A percentile compares a stretch with the other conserved stretches of the same genome.
These are phyloP conservation scores for Menura novaehollandiae DNA, from an alignment of 2,113 vertebrate species.

Conservation along the genomic window DNA sequence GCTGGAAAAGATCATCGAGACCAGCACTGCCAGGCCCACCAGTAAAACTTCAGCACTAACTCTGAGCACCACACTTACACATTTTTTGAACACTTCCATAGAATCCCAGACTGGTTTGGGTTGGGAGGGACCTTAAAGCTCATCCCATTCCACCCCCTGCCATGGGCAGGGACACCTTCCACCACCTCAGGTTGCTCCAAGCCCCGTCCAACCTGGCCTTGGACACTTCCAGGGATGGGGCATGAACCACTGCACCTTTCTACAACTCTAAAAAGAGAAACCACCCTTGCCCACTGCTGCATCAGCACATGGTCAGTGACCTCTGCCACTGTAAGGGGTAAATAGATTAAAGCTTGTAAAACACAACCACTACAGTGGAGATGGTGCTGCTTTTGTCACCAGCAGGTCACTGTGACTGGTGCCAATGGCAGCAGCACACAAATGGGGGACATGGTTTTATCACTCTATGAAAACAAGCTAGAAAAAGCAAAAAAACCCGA, in stretches of 20 bases:
- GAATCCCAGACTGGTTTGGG: background rate
- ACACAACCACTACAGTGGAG: background rate
- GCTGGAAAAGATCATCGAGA: background rate
- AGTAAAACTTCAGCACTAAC: background rate
- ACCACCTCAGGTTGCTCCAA: background rate
- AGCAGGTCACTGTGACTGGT: background rate
- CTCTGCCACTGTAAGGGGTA: background rate
- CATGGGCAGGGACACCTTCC: background rate
- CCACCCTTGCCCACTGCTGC: background rate
- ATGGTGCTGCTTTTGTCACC: accelerated
- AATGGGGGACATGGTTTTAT: accelerated
- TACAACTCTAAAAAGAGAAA: background rate
- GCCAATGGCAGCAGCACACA: background rate
- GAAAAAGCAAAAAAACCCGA: background rate
- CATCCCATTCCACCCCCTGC: background rate
- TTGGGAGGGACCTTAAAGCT: background rate
- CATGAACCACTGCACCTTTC: background rate
- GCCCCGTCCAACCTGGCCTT: background rate
- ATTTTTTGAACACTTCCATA: no score
- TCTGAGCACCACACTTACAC: background rate
- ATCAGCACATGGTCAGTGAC: background rate
- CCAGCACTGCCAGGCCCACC: background rate
- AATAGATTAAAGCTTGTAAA: background rate
- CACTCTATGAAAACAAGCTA: background rate
- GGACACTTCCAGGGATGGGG: background rate